Evolutionary conservation across 2,113 vertebrate species (phyloP).

Genomic region (Alaudala cheleensis): DNA sequence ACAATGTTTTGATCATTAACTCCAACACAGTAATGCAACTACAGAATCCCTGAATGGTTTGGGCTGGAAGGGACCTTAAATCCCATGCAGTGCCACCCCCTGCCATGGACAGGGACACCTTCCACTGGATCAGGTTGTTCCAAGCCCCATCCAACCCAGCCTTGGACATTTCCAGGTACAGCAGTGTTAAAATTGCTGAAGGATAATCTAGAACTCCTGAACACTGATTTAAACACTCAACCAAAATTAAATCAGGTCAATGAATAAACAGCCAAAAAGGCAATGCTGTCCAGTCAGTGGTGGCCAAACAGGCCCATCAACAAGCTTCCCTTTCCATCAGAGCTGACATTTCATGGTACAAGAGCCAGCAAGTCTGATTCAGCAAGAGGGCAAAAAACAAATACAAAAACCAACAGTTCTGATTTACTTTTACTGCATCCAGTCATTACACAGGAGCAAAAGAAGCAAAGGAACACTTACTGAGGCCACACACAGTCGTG

Average conservation of each 20-base stretch:
- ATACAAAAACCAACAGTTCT: neutral
- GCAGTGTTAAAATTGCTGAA: neutral
- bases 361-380: neutral
- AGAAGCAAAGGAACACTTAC: slow-evolving; percentile 76
- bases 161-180: neutral
- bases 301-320: neutral
- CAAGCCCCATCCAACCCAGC: accelerated
- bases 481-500: slow-evolving; percentile 95
- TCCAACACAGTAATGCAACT: neutral
- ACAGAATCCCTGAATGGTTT: neutral
- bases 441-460: neutral
- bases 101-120: neutral
- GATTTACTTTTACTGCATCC: neutral
- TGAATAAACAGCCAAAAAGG: neutral
- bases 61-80: neutral
- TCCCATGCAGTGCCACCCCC: neutral
- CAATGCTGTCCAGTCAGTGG: accelerated
- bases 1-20: neutral
- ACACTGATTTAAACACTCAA: neutral
- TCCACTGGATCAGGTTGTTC: neutral
- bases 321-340: neutral
- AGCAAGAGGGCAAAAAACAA: neutral
- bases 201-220: neutral
- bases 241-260: neutral
- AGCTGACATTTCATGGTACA: neutral